Base-by-base conservation (phyloP, 2,797 vertebrate genomes). In the Falco concolor region DNA sequence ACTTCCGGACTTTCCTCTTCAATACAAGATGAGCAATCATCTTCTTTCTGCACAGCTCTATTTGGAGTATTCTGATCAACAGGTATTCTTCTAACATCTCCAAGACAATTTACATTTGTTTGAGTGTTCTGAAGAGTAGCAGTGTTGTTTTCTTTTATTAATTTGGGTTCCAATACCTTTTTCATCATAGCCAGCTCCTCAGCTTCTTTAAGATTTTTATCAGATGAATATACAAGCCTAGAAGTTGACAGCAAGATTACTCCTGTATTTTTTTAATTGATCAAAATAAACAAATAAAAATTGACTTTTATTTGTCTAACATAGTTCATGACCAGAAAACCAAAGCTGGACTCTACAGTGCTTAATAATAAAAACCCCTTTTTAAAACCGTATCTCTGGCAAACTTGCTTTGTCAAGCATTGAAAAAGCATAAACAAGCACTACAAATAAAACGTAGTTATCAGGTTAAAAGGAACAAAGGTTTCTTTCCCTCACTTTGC, bases 181-280 rank as follows among this genome's bases (percentile, higher is more conserved):
- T 97, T 97, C n/a, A 77, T 94, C 73, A 98, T 81, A 90, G 96
- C 96, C 84, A 97, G 92, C 68, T 98, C 97, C 86, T 98, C 98
- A 27, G 69, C 87, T 77, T 94, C 97, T 94, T 97, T 97, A 74
- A 98, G 60, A 76, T 89, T 97, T 97, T 82, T 97, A 83, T 97
- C 97, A 92, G 97, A 98, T 56, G 98, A 97, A 95, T 98, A 98
- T 12, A 98, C 57, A 96, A 90, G 53, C 97, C 98, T 98, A 85
- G 50, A 94, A 95, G 69, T 90, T 94, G 68, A 98, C 70, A 96
- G 12, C 68, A 52, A 56, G 25, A 87, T 97, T 89, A 95, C 23
- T 89, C 15, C 30, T 8, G 5, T 30, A 21, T 69, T 53, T 88
- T 87, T 84, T 81, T 56, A 90, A 56, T 32, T 64, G 4, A 86